Evolutionary conservation across 2,888 invertebrate genomes (phyloP).

Genomic region (Hirtodrosophila confusa): DNA sequence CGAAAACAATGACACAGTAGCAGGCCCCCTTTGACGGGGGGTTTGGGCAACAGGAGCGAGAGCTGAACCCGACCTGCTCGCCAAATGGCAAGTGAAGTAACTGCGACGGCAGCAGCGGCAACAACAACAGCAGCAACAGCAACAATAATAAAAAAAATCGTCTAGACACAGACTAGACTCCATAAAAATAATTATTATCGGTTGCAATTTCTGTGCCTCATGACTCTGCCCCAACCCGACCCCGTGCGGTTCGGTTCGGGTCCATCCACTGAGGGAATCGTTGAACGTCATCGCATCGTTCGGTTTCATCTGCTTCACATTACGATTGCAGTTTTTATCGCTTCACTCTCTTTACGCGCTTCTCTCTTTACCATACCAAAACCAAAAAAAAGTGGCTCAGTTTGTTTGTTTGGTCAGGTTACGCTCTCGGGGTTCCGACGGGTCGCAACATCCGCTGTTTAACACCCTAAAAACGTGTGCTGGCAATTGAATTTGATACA

Average conservation of each 20-base stretch:
- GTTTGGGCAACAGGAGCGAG: conserved; percentile 8
- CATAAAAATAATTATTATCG: conserved; percentile 85
- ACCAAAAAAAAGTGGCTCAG: too few species aligned
- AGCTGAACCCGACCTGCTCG: conserved; percentile 61
- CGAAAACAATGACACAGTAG: conserved; percentile 82
- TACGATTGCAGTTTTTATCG: conserved; percentile 52
- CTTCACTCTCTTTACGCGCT: conserved; percentile 8
- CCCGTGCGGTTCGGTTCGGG: conserved; percentile 21
- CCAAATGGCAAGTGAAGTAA: conserved; percentile 68
- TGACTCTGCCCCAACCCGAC: conserved; percentile 5
- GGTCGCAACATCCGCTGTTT: background rate
- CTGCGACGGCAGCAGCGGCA: conserved; percentile 43
- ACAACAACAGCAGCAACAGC: conserved; percentile 33
- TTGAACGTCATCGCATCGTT: conserved; percentile 54
- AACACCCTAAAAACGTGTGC: background rate
- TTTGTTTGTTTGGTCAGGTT: conserved; percentile 10
- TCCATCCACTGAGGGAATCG: conserved; percentile 35
- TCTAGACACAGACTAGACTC: conserved; percentile 84
- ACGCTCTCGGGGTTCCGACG: background rate
- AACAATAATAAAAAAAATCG: conserved; percentile 76
- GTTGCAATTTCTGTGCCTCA: conserved; percentile 83
- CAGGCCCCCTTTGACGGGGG: conserved; percentile 23
- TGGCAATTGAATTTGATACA: background rate
- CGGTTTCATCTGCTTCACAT: conserved; percentile 73
- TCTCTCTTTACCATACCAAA: background rate